These are phyloP conservation scores for Rousettus madagascariensis DNA, from an alignment of 2,797 vertebrate genomes.

Conservation along the genomic window DNA sequence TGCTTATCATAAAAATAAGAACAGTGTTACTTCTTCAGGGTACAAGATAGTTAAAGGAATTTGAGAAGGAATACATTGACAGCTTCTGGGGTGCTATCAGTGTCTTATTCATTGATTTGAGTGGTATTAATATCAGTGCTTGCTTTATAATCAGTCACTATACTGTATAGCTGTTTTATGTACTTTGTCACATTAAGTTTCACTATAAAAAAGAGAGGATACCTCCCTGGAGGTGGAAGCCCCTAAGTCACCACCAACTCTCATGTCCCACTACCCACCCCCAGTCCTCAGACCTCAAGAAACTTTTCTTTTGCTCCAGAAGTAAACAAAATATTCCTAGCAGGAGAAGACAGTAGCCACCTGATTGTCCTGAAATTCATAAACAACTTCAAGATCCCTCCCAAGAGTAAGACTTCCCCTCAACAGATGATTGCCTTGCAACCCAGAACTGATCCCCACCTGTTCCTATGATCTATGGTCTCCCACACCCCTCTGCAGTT, in stretches of 20 bases:
- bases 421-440: not conserved
- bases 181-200: not conserved
- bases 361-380: too few relatives aligned
- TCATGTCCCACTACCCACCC: too few relatives aligned
- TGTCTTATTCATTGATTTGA: not conserved
- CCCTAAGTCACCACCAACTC: too few relatives aligned
- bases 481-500: not conserved
- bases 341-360: too few relatives aligned
- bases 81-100: not conserved
- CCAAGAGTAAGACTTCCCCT: slow-evolving; percentile 41
- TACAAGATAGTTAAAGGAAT: not conserved
- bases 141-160: not conserved
- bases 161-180: not conserved
- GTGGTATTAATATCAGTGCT: not conserved
- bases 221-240: too few relatives aligned
- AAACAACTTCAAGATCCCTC: slow-evolving; percentile 11
- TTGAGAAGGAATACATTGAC: not conserved
- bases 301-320: too few relatives aligned
- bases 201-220: not conserved
- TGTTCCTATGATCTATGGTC: not conserved
- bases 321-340: too few relatives aligned
- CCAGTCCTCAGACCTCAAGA: too few relatives aligned
- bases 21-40: not conserved
- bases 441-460: not conserved
- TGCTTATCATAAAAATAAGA: not conserved